phyloP scores from a whole-genome alignment of 1,140 invertebrate genomes.

The Saxidomus purpurata region DNA sequence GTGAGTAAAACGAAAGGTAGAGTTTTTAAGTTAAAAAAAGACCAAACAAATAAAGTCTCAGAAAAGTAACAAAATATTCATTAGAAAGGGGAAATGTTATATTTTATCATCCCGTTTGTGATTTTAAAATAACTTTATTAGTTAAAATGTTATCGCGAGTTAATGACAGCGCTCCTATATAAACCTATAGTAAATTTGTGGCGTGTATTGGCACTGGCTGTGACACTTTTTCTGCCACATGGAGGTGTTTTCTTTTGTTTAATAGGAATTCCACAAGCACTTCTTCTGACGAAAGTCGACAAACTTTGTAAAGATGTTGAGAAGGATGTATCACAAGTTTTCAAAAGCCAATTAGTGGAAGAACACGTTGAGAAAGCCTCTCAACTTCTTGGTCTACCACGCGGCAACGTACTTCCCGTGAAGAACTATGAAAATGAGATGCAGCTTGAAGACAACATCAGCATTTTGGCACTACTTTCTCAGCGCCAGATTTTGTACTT shows the following conservation, averaged over 20 bases:
- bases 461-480: constrained; percentile 29
- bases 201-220: too few species aligned
- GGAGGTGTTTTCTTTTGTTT: neutral
- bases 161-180: too few species aligned
- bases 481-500: constrained; percentile 55
- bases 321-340: constrained; percentile 36
- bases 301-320: constrained; percentile 43
- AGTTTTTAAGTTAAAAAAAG: too few species aligned
- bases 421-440: constrained; percentile 66
- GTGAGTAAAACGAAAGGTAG: too few species aligned
- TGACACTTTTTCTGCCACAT: too few species aligned
- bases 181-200: too few species aligned
- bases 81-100: too few species aligned
- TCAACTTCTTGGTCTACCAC: constrained; percentile 58
- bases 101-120: too few species aligned
- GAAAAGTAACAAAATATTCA: too few species aligned
- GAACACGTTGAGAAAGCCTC: constrained; percentile 60
- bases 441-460: constrained; percentile 58
- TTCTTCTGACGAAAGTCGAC: constrained; percentile 67
- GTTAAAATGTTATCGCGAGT: too few species aligned
- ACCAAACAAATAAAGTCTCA: too few species aligned
- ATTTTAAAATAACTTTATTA: too few species aligned
- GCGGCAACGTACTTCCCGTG: constrained; percentile 49
- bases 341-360: constrained; percentile 37
- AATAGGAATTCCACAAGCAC: constrained; percentile 61